Conservation (phyloP, 2,888 invertebrate genomes). For the Laspeyria flexula region DNA sequence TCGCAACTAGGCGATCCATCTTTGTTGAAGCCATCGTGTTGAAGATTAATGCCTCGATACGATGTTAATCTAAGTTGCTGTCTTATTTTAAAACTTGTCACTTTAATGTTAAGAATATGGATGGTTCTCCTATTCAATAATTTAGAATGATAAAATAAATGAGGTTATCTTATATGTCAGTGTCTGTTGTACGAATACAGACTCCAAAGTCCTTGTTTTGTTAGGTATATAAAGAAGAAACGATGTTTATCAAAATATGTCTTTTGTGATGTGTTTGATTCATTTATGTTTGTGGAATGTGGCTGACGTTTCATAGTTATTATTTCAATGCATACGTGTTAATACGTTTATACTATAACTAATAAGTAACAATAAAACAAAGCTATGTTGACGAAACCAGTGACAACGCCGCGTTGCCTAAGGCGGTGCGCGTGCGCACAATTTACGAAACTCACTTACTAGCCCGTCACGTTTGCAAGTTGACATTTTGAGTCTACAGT, state of each 20-base stretch:
- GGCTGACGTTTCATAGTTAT: slow-evolving; percentile 11
- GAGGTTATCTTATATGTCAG: slow-evolving; percentile 15
- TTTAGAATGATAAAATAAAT: slow-evolving; percentile 27
- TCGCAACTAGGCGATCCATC: slow-evolving; percentile 40
- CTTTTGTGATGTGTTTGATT: slow-evolving; percentile 1
- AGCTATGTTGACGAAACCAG: slow-evolving; percentile 65
- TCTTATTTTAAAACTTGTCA: slow-evolving; percentile 38
- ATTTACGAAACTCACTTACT: slow-evolving; percentile 72
- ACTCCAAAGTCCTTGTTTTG: slow-evolving; percentile 14
- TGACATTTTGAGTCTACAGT: slow-evolving; percentile 72
- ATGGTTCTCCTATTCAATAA: slow-evolving; percentile 15
- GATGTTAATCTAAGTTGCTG: slow-evolving; percentile 39
- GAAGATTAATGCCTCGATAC: slow-evolving; percentile 45
- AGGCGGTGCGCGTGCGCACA: slow-evolving; percentile 62
- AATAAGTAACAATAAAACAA: slow-evolving; percentile 56
- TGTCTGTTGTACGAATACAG: background rate
- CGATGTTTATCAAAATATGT: slow-evolving; percentile 1
- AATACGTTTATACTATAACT: slow-evolving; percentile 38
- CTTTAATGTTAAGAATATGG: slow-evolving; percentile 24
- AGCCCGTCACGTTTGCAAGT: slow-evolving; percentile 65
- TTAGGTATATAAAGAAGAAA: background rate
- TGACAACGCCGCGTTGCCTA: slow-evolving; percentile 65
- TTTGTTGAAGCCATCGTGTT: slow-evolving; percentile 41
- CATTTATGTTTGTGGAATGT: slow-evolving; percentile 16
- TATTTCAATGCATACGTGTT: slow-evolving; percentile 20